These are phyloP conservation scores for Pseudochirops corinnae DNA, from an alignment of 2,797 vertebrate genomes.

Conservation along the genomic window DNA sequence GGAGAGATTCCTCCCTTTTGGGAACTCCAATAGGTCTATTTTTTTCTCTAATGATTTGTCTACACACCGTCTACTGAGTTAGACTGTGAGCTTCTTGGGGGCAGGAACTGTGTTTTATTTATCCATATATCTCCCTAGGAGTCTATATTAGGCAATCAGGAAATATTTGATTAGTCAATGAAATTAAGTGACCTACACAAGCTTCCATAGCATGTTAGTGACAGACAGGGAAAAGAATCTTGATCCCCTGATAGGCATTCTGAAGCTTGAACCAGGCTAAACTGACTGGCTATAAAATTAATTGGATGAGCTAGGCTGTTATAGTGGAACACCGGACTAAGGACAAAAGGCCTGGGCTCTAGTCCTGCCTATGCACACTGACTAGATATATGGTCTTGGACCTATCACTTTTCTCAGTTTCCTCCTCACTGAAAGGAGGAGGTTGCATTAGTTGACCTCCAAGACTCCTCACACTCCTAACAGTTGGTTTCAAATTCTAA, in stretches of 20 bases:
- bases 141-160: too few relatives aligned
- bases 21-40: not conserved
- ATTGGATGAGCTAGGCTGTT: not conserved
- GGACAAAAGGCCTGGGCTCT: not conserved
- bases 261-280: not conserved
- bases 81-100: not conserved
- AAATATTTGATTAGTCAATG: not conserved
- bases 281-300: not conserved
- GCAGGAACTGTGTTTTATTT: not conserved
- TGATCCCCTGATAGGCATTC: not conserved
- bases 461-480: not conserved
- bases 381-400: not conserved
- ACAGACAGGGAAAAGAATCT: not conserved
- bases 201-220: not conserved
- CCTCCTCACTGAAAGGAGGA: not conserved
- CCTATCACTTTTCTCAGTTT: not conserved
- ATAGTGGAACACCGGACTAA: not conserved
- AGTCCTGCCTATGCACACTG: not conserved
- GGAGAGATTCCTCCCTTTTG: not conserved
- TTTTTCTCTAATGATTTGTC: not conserved
- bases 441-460: not conserved
- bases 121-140: not conserved
- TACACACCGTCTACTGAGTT: not conserved
- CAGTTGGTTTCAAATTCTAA: not conserved
- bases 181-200: not conserved